These are phyloP conservation scores for Myotis daubentonii DNA, from an alignment of 2,797 vertebrate species.

Conservation along the genomic window DNA sequence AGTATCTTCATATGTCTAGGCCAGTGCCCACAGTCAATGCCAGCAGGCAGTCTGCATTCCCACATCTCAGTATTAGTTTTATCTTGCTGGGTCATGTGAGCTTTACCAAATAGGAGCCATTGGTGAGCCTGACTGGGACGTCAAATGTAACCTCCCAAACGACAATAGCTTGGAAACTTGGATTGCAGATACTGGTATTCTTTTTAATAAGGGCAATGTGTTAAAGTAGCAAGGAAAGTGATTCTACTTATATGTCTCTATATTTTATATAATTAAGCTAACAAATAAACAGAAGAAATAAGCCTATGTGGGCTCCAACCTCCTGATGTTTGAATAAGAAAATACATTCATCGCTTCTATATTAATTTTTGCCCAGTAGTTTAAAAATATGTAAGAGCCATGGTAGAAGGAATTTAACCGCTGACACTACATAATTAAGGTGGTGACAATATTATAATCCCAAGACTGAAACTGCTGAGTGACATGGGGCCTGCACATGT, in stretches of 20 bases:
- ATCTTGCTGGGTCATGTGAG: neutral
- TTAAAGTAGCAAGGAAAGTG: neutral
- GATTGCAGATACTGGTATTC: neutral
- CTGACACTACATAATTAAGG: neutral
- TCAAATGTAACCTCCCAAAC: neutral
- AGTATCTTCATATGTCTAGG: neutral
- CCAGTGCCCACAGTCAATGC: accelerated
- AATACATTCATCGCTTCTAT: neutral
- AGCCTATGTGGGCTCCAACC: neutral
- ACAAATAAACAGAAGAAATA: neutral
- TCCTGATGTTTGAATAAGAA: conserved; percentile 25
- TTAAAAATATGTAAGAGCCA: neutral
- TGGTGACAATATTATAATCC: neutral
- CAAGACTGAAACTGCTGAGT: neutral
- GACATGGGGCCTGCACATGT: neutral
- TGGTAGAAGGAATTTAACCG: neutral
- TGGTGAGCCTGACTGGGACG: neutral
- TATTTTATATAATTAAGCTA: conserved; percentile 6
- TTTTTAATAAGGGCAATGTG: neutral
- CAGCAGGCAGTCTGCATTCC: neutral
- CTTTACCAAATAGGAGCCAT: neutral
- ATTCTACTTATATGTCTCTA: neutral
- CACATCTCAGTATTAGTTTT: neutral
- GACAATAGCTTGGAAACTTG: neutral
- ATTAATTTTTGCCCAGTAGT: neutral